A percentile compares a stretch with the other conserved stretches of the same genome.
phyloP scores from a whole-genome alignment of 1,140 invertebrate species.

The Danaus plexippus region DNA sequence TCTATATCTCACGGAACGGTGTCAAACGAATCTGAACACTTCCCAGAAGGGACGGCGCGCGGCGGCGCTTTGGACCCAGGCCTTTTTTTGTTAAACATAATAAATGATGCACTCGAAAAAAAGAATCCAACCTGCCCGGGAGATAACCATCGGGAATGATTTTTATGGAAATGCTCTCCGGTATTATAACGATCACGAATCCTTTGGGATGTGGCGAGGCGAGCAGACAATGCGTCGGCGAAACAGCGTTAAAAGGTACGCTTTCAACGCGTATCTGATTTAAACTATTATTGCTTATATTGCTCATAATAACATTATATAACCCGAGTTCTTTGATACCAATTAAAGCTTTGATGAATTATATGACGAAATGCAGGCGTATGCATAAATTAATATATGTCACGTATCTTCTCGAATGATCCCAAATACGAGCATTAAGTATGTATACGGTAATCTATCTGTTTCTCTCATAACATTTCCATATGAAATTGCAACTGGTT shows the following conservation, averaged over 20 bases:
- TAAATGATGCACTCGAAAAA: constrained; percentile 65
- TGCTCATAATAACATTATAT: too few relatives aligned
- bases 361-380: too few relatives aligned
- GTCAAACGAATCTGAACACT: constrained; percentile 62
- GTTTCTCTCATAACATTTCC: too few relatives aligned
- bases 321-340: too few relatives aligned
- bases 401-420: too few relatives aligned
- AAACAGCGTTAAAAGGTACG: constrained; percentile 31
- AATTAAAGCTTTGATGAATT: too few relatives aligned
- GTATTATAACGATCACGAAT: constrained; percentile 66
- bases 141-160: constrained; percentile 68
- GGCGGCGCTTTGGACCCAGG: constrained; percentile 56
- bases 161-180: constrained; percentile 69
- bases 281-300: too few relatives aligned
- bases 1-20: constrained; percentile 63
- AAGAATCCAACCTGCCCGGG: constrained; percentile 66
- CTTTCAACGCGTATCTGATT: constrained; percentile 33
- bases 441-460: too few relatives aligned
- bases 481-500: too few relatives aligned
- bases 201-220: constrained; percentile 63
- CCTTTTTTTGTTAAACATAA: constrained; percentile 67
- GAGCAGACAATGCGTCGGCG: constrained; percentile 68
- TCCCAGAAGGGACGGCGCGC: constrained; percentile 56
- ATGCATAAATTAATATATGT: too few relatives aligned
- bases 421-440: too few relatives aligned